Evolutionary conservation across 35 echinoderm and acorn worm genomes (phyloP).

Genomic region (Apostichopus japonicus): DNA sequence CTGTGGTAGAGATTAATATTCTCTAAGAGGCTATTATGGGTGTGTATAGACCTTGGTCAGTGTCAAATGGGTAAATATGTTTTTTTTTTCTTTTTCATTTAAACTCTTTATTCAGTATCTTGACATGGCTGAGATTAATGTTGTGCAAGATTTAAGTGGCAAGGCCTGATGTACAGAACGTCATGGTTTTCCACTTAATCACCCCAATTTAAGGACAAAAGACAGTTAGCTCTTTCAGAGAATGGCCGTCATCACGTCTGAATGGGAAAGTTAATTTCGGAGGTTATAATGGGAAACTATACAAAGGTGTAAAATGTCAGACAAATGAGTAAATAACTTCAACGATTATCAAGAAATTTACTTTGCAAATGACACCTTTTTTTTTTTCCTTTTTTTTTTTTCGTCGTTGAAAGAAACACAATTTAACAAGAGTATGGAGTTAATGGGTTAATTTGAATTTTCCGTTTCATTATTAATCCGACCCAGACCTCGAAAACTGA

Average conservation of each 20-base stretch:
- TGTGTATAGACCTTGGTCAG: not conserved
- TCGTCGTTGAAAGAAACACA: too few species aligned
- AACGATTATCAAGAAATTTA: too few species aligned
- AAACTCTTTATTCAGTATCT: not conserved
- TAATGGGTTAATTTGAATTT: too few species aligned
- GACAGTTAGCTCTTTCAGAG: not conserved
- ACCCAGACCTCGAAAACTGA: too few species aligned
- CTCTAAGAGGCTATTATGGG: conserved; percentile 1
- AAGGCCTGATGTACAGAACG: too few species aligned
- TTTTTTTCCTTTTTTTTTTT: too few species aligned
- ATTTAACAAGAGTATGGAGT: too few species aligned
- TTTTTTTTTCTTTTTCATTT: not conserved
- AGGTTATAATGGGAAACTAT: not conserved
- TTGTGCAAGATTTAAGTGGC: conserved; percentile 34
- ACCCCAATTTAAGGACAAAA: not conserved
- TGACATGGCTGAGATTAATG: not conserved
- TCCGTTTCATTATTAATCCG: too few species aligned
- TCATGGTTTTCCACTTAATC: not conserved
- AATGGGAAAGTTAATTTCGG: not conserved
- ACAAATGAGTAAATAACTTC: not conserved
- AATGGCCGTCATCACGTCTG: not conserved
- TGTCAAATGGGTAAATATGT: conserved; percentile 7
- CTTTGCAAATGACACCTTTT: too few species aligned
- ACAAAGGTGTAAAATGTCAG: not conserved
- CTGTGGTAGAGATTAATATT: conserved; percentile 1